Evolutionary conservation across 2,113 vertebrate species (phyloP).

Genomic region (Benitochromis conjunctus): DNA sequence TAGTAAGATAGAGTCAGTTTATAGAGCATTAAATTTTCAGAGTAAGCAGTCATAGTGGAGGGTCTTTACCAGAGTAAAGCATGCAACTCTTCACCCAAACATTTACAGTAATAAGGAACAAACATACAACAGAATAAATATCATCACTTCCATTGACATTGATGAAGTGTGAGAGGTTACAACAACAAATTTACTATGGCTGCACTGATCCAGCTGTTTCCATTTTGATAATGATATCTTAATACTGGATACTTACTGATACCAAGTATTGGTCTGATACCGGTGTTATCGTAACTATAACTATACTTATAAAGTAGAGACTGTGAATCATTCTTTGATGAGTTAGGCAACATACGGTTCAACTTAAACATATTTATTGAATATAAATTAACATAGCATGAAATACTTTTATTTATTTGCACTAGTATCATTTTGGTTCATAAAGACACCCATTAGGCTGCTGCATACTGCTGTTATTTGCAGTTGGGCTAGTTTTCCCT

Average conservation of each 20-base stretch:
- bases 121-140: not conserved
- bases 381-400: not conserved
- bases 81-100: not conserved
- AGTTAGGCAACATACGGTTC: not conserved
- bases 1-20: not conserved
- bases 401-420: rapidly evolving
- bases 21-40: not conserved
- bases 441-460: not conserved
- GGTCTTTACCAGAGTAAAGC: not conserved
- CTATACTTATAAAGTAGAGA: not conserved
- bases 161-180: not conserved
- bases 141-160: not conserved
- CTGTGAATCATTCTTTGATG: not conserved
- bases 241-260: rapidly evolving
- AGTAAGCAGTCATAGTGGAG: not conserved
- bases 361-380: not conserved
- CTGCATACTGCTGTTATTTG: rapidly evolving
- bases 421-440: not conserved
- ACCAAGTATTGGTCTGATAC: not conserved
- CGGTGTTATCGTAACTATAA: rapidly evolving
- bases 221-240: not conserved
- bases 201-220: not conserved
- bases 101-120: not conserved
- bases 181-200: not conserved
- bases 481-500: not conserved